phyloP scores from a whole-genome alignment of 2,888 invertebrate species.

The Acronicta leporina region DNA sequence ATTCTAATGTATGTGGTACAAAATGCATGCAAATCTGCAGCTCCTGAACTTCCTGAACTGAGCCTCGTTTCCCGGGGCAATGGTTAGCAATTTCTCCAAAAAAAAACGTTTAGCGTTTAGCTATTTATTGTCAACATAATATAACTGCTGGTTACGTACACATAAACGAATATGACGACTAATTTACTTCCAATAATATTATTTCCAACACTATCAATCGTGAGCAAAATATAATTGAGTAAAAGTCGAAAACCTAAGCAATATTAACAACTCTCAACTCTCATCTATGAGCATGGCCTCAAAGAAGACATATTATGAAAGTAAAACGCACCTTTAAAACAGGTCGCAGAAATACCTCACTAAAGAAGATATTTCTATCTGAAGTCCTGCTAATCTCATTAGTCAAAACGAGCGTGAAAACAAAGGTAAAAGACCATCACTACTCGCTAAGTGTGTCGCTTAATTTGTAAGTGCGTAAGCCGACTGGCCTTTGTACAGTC shows the following conservation, averaged over 20 bases:
- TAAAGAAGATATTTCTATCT: conserved; percentile 5
- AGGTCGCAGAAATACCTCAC: neutral
- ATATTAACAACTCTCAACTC: neutral
- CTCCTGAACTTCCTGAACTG: too few species aligned
- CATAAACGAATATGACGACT: too few species aligned
- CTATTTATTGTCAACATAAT: too few species aligned
- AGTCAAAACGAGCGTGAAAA: conserved; percentile 27
- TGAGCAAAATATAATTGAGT: too few species aligned
- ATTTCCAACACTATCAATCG: too few species aligned
- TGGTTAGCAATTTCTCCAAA: too few species aligned
- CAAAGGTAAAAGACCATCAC: conserved; percentile 22
- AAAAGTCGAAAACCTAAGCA: neutral
- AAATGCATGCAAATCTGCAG: too few species aligned
- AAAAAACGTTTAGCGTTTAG: too few species aligned
- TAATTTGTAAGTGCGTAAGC: conserved; percentile 60
- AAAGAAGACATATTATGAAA: neutral
- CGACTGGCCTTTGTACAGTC: conserved; percentile 57
- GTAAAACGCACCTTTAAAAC: neutral
- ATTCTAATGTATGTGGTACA: too few species aligned
- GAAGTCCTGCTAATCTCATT: conserved; percentile 21
- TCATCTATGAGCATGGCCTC: neutral
- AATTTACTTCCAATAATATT: too few species aligned
- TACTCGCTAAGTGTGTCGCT: conserved; percentile 48
- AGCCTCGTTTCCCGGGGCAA: too few species aligned
- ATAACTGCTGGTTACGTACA: too few species aligned